These are phyloP conservation scores for Meta bourneti DNA, from an alignment of 2,888 invertebrate species.

Conservation along the genomic window DNA sequence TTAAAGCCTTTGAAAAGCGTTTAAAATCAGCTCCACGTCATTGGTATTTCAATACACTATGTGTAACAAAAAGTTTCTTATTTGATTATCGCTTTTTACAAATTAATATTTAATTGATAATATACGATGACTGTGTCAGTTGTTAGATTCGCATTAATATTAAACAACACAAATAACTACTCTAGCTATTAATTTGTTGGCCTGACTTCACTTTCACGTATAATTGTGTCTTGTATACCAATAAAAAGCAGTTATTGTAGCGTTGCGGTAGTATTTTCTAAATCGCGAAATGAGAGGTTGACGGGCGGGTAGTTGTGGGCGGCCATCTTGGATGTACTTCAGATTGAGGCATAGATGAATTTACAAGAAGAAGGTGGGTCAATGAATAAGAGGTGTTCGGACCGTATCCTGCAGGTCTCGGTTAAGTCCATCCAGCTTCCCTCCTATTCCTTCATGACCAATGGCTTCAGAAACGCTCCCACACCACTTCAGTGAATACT, in stretches of 20 bases:
- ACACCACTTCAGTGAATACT: conserved; percentile 77
- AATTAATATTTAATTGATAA: too few species aligned
- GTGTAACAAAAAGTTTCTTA: background rate
- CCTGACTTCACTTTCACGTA: conserved; percentile 27
- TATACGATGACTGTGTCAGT: conserved; percentile 60
- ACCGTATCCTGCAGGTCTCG: conserved; percentile 90
- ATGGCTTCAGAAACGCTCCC: conserved; percentile 73
- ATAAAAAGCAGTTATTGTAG: conserved; percentile 63
- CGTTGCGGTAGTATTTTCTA: conserved; percentile 51
- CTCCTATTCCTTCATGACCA: conserved; percentile 76
- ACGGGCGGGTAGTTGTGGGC: conserved; percentile 61
- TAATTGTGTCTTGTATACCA: conserved; percentile 37
- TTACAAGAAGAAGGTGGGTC: conserved; percentile 66
- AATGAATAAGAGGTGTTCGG: conserved; percentile 86
- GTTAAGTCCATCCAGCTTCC: conserved; percentile 87
- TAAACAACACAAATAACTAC: conserved; percentile 36
- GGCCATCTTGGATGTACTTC: conserved; percentile 64
- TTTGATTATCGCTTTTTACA: too few species aligned
- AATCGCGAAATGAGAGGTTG: conserved; percentile 56
- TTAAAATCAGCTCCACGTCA: background rate
- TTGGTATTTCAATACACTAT: background rate
- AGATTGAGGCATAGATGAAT: conserved; percentile 45
- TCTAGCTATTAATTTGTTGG: conserved; percentile 23
- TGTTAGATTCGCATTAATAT: conserved; percentile 62
- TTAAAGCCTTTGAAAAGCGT: background rate